Evolutionary conservation across 2,797 vertebrate species (phyloP).

Genomic region (Rousettus madagascariensis): DNA sequence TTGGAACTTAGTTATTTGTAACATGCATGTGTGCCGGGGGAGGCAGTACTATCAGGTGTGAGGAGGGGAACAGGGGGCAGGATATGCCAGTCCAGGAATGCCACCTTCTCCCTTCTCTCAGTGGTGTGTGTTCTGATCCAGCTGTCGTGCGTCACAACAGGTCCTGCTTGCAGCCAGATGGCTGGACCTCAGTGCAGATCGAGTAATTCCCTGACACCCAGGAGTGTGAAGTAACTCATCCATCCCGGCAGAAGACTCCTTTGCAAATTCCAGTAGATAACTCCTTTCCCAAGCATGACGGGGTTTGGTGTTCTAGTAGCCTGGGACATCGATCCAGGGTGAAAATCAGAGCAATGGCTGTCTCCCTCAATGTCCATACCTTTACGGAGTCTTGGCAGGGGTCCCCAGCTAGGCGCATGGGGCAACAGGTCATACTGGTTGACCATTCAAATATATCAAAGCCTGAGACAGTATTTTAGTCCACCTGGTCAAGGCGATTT

Average conservation of each 20-base stretch:
- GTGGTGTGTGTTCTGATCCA: background rate
- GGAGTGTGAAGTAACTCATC: background rate
- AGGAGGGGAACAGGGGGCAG: background rate
- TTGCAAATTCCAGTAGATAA: background rate
- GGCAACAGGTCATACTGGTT: background rate
- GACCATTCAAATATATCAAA: background rate
- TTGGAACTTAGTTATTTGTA: background rate
- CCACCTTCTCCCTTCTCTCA: background rate
- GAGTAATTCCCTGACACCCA: background rate
- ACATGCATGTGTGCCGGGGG: background rate
- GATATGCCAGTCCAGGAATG: background rate
- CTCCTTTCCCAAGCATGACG: background rate
- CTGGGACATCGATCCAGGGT: background rate
- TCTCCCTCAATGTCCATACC: background rate
- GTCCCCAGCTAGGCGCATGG: no score
- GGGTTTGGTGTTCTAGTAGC: background rate
- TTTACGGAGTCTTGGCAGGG: background rate
- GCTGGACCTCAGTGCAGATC: background rate
- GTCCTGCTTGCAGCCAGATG: background rate
- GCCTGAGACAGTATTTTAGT: background rate
- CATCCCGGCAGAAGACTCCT: background rate
- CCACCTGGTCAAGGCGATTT: background rate
- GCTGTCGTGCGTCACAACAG: background rate
- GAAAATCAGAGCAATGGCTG: background rate
- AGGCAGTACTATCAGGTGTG: background rate